A percentile compares a stretch with the other conserved stretches of the same genome.
phyloP scores from a whole-genome alignment of 2,113 vertebrate species.

The Myotis davidii region DNA sequence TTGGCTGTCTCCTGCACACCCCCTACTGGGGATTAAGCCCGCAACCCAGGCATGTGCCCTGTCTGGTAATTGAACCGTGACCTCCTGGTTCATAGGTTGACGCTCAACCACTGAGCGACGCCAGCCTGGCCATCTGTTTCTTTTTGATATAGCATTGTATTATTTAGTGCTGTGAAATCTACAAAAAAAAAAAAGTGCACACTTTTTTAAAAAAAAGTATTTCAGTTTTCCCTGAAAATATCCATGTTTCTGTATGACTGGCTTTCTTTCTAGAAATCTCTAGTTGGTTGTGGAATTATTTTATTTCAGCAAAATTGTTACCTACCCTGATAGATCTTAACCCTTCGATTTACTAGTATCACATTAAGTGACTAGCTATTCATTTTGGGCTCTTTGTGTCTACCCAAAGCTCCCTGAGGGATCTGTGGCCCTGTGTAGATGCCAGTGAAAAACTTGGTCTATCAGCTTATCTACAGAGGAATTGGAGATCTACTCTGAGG shows the following conservation, averaged over 20 bases:
- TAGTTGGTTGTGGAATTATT: conserved; percentile 7
- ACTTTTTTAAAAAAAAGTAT: conserved; percentile 5
- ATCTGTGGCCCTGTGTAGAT: not conserved
- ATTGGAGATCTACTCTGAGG: not conserved
- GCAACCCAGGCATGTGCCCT: no score
- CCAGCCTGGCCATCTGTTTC: not conserved
- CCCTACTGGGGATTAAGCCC: no score
- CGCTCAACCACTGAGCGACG: no score
- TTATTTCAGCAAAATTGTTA: not conserved
- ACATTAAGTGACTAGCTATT: not conserved
- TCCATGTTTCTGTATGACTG: not conserved
- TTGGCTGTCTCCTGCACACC: no score
- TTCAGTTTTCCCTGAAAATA: conserved; percentile 26
- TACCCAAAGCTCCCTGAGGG: not conserved
- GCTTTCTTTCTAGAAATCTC: conserved; percentile 23
- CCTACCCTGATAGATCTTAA: not conserved
- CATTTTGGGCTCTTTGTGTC: not conserved
- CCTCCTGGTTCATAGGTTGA: no score
- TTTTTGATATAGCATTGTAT: not conserved
- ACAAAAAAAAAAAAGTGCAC: not conserved
- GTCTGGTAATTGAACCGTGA: no score
- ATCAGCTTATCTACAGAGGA: not conserved
- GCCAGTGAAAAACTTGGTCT: not conserved
- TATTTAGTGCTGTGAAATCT: conserved; percentile 35
- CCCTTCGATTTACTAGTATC: not conserved